phyloP scores from a whole-genome alignment of 2,888 invertebrate genomes.

The Gastrophysa polygoni region DNA sequence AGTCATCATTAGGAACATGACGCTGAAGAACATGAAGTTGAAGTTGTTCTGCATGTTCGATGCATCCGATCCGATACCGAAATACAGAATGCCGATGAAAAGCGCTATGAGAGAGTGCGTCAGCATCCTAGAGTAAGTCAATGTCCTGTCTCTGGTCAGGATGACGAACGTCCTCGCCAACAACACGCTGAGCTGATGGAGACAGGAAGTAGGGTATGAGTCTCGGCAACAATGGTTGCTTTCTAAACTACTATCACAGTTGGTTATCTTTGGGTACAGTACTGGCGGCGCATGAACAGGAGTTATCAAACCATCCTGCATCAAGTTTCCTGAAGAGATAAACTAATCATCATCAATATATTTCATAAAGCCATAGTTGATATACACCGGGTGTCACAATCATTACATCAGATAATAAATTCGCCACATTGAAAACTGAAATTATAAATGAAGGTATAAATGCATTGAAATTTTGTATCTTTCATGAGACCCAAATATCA shows the following conservation, averaged over 20 bases:
- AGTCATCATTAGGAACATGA: constrained; percentile 94
- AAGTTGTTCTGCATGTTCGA: constrained; percentile 83
- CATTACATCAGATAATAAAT: too few relatives aligned
- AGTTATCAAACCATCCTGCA: constrained; percentile 61
- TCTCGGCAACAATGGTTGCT: constrained; percentile 42
- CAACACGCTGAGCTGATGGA: constrained; percentile 65
- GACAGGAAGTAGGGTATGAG: constrained; percentile 64
- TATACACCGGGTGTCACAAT: too few relatives aligned
- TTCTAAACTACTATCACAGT: constrained; percentile 28
- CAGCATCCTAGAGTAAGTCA: constrained; percentile 76
- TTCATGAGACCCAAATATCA: too few relatives aligned
- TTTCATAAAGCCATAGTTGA: too few relatives aligned
- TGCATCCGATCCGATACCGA: constrained; percentile 86
- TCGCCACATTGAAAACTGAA: too few relatives aligned
- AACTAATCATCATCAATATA: background rate
- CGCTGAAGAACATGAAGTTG: constrained; percentile 87
- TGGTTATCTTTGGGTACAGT: constrained; percentile 39
- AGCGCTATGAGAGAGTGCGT: constrained; percentile 83
- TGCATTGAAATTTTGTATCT: too few relatives aligned
- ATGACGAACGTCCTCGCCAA: constrained; percentile 68
- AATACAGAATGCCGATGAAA: constrained; percentile 82
- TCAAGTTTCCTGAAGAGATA: constrained; percentile 58
- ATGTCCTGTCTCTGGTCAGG: constrained; percentile 72
- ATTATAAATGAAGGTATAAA: too few relatives aligned
- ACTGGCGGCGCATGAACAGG: constrained; percentile 60